Base-by-base conservation (phyloP, 2,888 invertebrate genomes). In the Pristionchus entomophagus region DNA sequence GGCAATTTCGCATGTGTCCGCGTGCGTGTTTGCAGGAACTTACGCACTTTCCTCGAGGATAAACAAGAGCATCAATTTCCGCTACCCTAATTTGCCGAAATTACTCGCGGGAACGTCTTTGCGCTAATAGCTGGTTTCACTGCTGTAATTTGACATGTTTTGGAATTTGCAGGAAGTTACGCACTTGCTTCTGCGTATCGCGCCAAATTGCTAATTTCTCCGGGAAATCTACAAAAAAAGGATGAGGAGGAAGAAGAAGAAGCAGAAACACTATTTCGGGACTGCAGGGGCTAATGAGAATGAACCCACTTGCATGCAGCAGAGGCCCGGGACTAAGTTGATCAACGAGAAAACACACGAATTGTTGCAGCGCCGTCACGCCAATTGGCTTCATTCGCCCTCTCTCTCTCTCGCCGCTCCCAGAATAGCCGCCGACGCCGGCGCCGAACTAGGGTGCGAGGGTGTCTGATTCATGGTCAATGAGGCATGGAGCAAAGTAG, bases 251-350 rank as follows among this genome's bases (percentile, higher is more conserved):
- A n/a, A n/a, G n/a, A n/a, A n/a, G n/a, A 35, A 4, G n/a, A 22
- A 41, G 45, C 3, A 19, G 38, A 73, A 73, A 35, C 73, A 26
- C 73, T 73, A 73, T 45, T 38, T 73, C 17, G 41, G n/a, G 38
- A 0, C 14, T 38, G 38, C n/a, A n/a, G n/a, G n/a, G n/a, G 8
- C 73, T 73, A 73, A 73, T 73, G 73, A 73, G 41, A 73, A 73
- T 41, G 73, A 73, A 45, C 73, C 73, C 5, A 73, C 73, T 73
- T 73, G 41, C 73, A 35, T 73, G 73, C 73, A 73, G 73, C 73
- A n/a, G n/a, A n/a, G 6, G 41, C 12, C 41, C 41, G 41, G 45
- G 73, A 73, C 73, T 73, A 73, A 73, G 41, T 45, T n/a, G 73
- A 73, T 73, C 73, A 73, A 73, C n/a, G 26, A n/a, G 35, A 14